These are phyloP conservation scores for Hormiphora californensis DNA, from an alignment of 37 sponge, comb jelly and placozoan genomes.

Conservation along the genomic window DNA sequence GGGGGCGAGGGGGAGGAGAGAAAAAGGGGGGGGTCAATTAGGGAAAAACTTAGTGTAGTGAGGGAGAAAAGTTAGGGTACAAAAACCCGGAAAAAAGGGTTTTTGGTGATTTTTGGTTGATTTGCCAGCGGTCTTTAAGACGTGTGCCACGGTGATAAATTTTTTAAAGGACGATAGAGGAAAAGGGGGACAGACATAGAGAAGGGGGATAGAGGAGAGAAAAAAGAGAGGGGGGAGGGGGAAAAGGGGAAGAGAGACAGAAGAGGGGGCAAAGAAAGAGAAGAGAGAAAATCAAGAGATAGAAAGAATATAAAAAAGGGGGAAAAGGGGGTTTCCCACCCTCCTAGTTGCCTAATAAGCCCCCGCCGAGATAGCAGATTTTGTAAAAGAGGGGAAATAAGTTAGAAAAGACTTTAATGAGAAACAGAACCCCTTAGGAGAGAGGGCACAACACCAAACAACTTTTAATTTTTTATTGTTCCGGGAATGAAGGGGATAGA, in stretches of 20 bases:
- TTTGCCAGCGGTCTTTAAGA: background rate
- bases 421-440: no score
- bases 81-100: background rate
- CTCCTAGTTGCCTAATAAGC: no score
- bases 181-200: background rate
- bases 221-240: background rate
- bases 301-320: background rate
- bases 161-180: conserved; percentile 69
- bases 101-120: background rate
- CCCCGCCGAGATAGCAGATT: no score
- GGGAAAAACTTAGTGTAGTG: background rate
- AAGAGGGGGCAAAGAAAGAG: background rate
- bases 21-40: background rate
- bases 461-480: no score
- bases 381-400: no score
- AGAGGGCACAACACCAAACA: no score
- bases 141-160: conserved; percentile 46
- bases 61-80: background rate
- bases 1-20: background rate
- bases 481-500: no score
- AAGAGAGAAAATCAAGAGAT: background rate
- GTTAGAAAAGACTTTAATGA: no score
- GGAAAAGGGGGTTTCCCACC: background rate
- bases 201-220: background rate
- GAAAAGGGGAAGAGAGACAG: background rate